Percentiles rank a stretch among this genome's conserved stretches.
These are phyloP conservation scores for Littorina saxatilis DNA, from an alignment of 1,140 invertebrate genomes.

Conservation along the genomic window DNA sequence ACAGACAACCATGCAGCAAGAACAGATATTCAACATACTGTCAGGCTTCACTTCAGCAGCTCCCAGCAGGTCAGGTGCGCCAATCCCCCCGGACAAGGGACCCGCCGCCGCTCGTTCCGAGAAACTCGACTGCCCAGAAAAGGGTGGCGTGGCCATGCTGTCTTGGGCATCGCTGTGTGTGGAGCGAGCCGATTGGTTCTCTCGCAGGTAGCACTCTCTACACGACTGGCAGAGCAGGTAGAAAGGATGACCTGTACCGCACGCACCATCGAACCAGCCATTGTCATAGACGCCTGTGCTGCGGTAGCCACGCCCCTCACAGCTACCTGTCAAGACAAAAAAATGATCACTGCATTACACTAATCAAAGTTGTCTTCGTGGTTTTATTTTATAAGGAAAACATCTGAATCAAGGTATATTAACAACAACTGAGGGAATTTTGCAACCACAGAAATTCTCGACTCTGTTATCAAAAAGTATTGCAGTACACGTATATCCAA, in stretches of 20 bases:
- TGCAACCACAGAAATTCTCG: no score
- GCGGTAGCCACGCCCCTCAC: slow-evolving; percentile 67
- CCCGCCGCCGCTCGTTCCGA: not conserved
- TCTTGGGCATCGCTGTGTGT: slow-evolving; percentile 28
- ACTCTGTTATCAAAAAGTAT: no score
- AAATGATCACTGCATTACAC: no score
- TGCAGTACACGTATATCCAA: no score
- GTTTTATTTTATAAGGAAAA: not conserved
- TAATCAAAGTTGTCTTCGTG: not conserved
- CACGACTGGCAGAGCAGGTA: slow-evolving; percentile 78
- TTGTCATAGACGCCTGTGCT: slow-evolving; percentile 65
- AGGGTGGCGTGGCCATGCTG: not conserved
- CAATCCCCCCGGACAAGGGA: slow-evolving; percentile 17
- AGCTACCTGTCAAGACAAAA: slow-evolving; percentile 53
- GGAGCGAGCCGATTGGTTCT: slow-evolving; percentile 30
- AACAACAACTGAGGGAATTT: not conserved
- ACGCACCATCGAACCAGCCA: slow-evolving; percentile 68
- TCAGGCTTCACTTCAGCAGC: slow-evolving; percentile 43
- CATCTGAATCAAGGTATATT: no score
- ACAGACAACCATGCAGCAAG: no score
- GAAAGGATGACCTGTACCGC: slow-evolving; percentile 70
- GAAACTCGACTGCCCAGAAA: not conserved
- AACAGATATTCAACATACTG: slow-evolving; percentile 42
- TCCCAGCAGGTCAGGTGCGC: slow-evolving; percentile 51
- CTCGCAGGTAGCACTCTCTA: slow-evolving; percentile 75